Conservation (phyloP, 2,113 vertebrate species). For the Harpagus bidentatus region DNA sequence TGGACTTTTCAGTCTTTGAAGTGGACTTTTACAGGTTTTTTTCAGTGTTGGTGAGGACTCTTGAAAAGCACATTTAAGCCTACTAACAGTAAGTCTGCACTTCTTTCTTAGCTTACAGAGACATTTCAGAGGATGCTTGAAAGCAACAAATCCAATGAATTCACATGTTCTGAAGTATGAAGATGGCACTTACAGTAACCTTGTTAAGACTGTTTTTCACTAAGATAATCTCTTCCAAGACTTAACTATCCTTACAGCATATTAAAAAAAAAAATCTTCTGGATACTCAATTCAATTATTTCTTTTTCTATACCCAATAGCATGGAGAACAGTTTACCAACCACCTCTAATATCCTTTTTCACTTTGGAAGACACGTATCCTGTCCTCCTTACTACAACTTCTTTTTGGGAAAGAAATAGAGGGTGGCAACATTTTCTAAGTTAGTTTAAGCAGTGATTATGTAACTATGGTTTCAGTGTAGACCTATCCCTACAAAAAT, state of each 20-base stretch:
- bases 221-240: not conserved
- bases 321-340: not conserved
- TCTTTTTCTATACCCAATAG: not conserved
- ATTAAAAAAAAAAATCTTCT: not conserved
- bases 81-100: not conserved
- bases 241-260: not conserved
- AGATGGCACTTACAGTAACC: not conserved
- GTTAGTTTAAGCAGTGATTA: not conserved
- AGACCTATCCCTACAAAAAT: not conserved
- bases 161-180: not conserved
- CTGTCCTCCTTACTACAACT: not conserved
- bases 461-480: not conserved
- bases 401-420: not conserved
- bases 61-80: not conserved
- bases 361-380: not conserved
- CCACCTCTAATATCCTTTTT: not conserved
- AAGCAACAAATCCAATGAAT: not conserved
- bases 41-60: not conserved
- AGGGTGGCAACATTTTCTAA: not conserved
- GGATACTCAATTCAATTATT: not conserved
- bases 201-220: not conserved
- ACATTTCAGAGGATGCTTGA: not conserved
- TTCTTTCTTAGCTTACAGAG: not conserved
- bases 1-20: too few species aligned
- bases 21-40: not conserved